phyloP scores from a whole-genome alignment of 2,113 vertebrate species.

The Tautogolabrus adspersus region DNA sequence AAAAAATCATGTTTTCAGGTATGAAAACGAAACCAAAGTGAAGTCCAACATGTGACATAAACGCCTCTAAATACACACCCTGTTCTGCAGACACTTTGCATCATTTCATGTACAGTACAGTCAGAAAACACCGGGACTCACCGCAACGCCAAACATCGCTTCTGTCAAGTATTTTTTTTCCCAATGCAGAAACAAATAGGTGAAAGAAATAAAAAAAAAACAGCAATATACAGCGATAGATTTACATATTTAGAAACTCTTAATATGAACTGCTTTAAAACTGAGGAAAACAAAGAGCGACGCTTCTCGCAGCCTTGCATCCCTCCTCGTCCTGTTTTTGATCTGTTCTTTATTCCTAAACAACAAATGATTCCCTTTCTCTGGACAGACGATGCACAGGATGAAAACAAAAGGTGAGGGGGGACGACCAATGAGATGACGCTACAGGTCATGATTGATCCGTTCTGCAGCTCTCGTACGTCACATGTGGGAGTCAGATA shows the following conservation, averaged over 20 bases:
- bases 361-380: slow-evolving; percentile 54
- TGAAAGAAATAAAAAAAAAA: slow-evolving; percentile 59
- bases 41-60: slow-evolving; percentile 30
- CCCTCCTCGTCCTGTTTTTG: slow-evolving; percentile 24
- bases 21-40: slow-evolving; percentile 64
- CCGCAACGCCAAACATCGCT: slow-evolving; percentile 26
- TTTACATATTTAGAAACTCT: slow-evolving; percentile 77
- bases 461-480: not conserved
- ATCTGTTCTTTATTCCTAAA: slow-evolving; percentile 4
- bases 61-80: slow-evolving; percentile 69
- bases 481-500: too few species aligned
- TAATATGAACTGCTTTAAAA: slow-evolving; percentile 65
- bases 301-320: slow-evolving; percentile 7
- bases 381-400: slow-evolving; percentile 41
- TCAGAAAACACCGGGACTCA: slow-evolving; percentile 66
- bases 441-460: slow-evolving; percentile 38
- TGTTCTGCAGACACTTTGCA: slow-evolving; percentile 75
- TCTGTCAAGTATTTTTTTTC: slow-evolving; percentile 63
- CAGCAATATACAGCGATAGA: slow-evolving; percentile 81
- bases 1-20: slow-evolving; percentile 78
- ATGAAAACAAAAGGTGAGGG: not conserved
- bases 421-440: not conserved
- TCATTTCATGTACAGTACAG: slow-evolving; percentile 74
- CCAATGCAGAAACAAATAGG: slow-evolving; percentile 37
- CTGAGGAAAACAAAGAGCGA: slow-evolving; percentile 25